Percentiles rank a stretch among this genome's conserved stretches.
phyloP scores from a whole-genome alignment of 2,888 invertebrate genomes.

The Linnaemya vulpina region DNA sequence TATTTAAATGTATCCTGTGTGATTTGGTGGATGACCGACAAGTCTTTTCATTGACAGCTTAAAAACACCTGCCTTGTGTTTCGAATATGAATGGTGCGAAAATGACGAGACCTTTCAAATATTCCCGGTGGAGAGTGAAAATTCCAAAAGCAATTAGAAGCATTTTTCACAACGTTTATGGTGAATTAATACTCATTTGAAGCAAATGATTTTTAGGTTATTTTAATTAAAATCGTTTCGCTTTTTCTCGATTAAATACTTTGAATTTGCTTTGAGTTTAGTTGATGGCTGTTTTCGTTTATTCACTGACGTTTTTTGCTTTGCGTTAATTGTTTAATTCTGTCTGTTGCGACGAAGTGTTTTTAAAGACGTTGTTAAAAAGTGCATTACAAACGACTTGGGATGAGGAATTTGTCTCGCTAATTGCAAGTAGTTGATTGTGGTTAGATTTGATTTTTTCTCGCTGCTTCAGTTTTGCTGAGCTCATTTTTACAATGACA shows the following conservation, averaged over 20 bases:
- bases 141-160: constrained; percentile 35
- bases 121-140: constrained; percentile 10
- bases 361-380: constrained; percentile 14
- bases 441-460: constrained; percentile 13
- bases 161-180: constrained; percentile 5
- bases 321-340: constrained; percentile 59
- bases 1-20: constrained; percentile 39
- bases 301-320: constrained; percentile 10
- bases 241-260: neutral
- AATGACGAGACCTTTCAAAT: constrained; percentile 31
- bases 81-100: constrained; percentile 17
- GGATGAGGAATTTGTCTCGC: constrained; percentile 1
- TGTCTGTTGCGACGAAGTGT: constrained; percentile 33
- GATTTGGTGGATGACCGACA: constrained; percentile 37
- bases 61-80: constrained; percentile 25
- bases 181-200: constrained; percentile 9
- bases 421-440: constrained; percentile 19
- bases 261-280: constrained; percentile 12
- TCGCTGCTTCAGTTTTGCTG: constrained; percentile 19
- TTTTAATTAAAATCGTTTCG: neutral
- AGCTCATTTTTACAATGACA: constrained; percentile 57
- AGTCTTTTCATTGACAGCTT: constrained; percentile 47
- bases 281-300: neutral
- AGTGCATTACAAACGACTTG: constrained; percentile 22
- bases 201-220: neutral